A percentile compares a stretch with the other conserved stretches of the same genome.
Evolutionary conservation across 2,888 invertebrate species (phyloP).

Genomic region (Orchesella flavescens): DNA sequence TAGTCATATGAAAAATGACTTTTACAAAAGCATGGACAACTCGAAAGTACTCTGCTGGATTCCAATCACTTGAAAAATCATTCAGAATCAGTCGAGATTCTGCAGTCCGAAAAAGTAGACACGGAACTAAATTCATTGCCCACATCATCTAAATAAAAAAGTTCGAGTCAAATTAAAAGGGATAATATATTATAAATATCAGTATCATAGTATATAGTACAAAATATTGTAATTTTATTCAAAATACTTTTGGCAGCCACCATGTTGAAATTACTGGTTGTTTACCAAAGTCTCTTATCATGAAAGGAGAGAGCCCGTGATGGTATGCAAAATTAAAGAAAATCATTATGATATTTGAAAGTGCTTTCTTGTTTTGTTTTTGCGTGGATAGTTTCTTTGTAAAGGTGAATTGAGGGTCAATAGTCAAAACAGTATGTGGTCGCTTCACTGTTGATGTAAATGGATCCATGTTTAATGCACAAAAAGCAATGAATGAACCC

Average conservation of each 20-base stretch:
- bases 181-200: no score
- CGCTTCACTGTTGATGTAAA: no score
- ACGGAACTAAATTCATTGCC: neutral
- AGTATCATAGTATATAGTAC: no score
- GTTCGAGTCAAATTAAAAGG: neutral
- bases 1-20: neutral
- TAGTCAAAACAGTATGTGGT: no score
- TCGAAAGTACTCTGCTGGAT: slow-evolving; percentile 34
- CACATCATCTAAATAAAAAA: neutral
- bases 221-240: neutral
- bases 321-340: slow-evolving; percentile 24
- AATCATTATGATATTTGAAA: neutral
- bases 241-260: slow-evolving; percentile 27
- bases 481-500: no score
- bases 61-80: slow-evolving; percentile 10
- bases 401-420: no score
- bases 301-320: slow-evolving; percentile 3
- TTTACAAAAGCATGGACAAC: slow-evolving; percentile 12
- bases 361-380: neutral
- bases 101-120: slow-evolving; percentile 12
- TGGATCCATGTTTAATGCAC: no score
- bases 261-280: slow-evolving; percentile 4
- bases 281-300: slow-evolving; percentile 3
- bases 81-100: slow-evolving; percentile 16
- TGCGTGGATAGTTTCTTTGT: neutral